phyloP scores from a whole-genome alignment of 2,888 invertebrate species.

The Drosophila prostipennis region DNA sequence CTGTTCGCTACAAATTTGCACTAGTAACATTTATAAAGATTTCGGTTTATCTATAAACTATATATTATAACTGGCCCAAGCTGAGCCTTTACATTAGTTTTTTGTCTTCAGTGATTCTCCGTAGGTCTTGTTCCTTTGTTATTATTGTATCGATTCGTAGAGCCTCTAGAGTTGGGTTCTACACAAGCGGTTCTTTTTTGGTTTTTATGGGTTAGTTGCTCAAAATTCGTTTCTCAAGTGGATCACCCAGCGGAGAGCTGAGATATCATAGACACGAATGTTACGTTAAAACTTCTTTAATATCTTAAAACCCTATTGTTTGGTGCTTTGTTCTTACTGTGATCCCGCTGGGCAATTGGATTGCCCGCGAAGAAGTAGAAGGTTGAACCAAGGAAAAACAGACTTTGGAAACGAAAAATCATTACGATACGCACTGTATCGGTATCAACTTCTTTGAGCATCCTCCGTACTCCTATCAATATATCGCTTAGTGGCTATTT shows the following conservation, averaged over 20 bases:
- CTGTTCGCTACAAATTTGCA: constrained; percentile 66
- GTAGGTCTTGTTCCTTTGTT: constrained; percentile 31
- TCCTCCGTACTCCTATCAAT: constrained; percentile 11
- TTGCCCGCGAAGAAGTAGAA: constrained; percentile 60
- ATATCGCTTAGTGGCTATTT: constrained; percentile 21
- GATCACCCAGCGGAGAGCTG: background rate
- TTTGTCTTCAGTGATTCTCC: constrained; percentile 6
- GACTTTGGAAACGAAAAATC: constrained; percentile 18
- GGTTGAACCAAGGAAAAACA: constrained; percentile 48
- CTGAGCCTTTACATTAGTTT: constrained; percentile 15
- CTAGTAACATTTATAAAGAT: constrained; percentile 75
- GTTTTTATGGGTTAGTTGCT: constrained; percentile 24
- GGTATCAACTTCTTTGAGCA: constrained; percentile 24
- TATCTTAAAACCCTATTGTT: constrained; percentile 79
- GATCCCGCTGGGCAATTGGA: constrained; percentile 70
- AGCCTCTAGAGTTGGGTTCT: constrained; percentile 47
- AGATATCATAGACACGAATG: constrained; percentile 43
- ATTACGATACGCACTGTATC: background rate
- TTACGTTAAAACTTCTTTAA: constrained; percentile 52
- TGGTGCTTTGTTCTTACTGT: constrained; percentile 83
- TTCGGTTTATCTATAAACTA: constrained; percentile 49
- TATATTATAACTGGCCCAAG: constrained; percentile 46
- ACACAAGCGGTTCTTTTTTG: constrained; percentile 54
- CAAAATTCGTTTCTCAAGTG: constrained; percentile 57
- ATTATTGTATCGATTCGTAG: constrained; percentile 57